Conservation (phyloP, 2,888 invertebrate genomes). For the Exocentrus adspersus region DNA sequence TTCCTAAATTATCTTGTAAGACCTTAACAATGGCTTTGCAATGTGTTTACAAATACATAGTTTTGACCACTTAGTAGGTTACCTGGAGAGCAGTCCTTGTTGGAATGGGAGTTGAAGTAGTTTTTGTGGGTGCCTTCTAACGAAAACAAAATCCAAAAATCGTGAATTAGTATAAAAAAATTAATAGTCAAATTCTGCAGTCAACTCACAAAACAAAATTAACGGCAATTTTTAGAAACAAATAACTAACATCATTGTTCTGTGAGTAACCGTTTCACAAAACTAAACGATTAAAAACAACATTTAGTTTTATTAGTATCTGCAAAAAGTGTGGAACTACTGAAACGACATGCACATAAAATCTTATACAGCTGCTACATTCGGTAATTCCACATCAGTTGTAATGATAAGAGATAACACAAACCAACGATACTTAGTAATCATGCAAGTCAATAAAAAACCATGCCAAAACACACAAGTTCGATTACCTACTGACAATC, state of each 20-base stretch:
- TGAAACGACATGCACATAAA: too few species aligned
- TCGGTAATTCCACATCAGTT: too few species aligned
- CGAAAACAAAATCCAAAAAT: constrained; percentile 48
- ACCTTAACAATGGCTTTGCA: constrained; percentile 59
- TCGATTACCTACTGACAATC: too few species aligned
- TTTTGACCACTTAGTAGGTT: constrained; percentile 60
- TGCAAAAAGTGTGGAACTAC: too few species aligned
- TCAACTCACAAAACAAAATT: constrained; percentile 2
- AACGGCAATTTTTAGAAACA: not conserved
- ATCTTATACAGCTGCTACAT: too few species aligned
- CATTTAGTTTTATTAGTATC: too few species aligned
- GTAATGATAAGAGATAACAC: constrained; percentile 19
- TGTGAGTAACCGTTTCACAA: not conserved
- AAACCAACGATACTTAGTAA: constrained; percentile 18
- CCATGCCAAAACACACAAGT: too few species aligned
- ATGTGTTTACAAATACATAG: constrained; percentile 52
- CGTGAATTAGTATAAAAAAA: constrained; percentile 34
- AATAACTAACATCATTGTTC: not conserved
- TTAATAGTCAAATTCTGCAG: constrained; percentile 8
- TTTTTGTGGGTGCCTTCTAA: constrained; percentile 66
- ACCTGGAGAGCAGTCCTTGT: constrained; percentile 75
- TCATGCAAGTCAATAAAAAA: constrained; percentile 17
- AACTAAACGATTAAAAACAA: too few species aligned
- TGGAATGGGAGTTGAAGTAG: constrained; percentile 68
- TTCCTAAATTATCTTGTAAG: constrained; percentile 25